Evolutionary conservation across 2,888 invertebrate species (phyloP), one percentile per base, ranked within the genome.

Genomic region (Xylocampa areola): DNA sequence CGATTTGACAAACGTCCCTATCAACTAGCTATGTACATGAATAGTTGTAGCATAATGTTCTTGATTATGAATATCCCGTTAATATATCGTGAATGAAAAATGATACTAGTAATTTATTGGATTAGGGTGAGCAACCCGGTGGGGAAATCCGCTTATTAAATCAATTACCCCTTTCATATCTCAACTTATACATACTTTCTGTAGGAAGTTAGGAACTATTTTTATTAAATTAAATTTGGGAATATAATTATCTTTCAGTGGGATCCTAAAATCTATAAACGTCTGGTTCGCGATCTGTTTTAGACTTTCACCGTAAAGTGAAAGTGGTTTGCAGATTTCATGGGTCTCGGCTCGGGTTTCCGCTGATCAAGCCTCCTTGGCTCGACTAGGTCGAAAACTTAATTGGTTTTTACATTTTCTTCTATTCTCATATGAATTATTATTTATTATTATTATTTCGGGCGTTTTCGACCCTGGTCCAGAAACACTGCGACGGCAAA

Each of bases 91-190:
- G 5, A 30, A 25, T 16, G 8, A 23, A 51, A 30, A 13, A 13
- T 47, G 10, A 16, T 21, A 1, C 44, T 27, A 21, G 23, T 33
- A 23, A 43, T 49, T 53, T 51, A 47, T 57, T 57, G 36, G 37
- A 55, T 61, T 33, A 55, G 40, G 63, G 64, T 33, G 41, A 43
- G 43, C 45, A 37, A 39, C 29, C 19, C 41, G 52, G 48, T 43
- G 45, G 70, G 68, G 44, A 69, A 74, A 60, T 43, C 60, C 50
- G 32, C 17, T 29, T 57, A 51, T 70, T 49, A 57, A 54, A 54
- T 57, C 23, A 58, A 59, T 51, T 35, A 47, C 1, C 27, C 39
- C 32, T 61, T 50, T 40, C 23, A 25, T 30, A 8, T 13, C 17
- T 39, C 19, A 3, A 21, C 6, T 19, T 41, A 19, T 14, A 14